Evolutionary conservation across 2,797 vertebrate genomes (phyloP), one percentile per base, ranked within the genome.

Genomic region (Percopsis omiscomaycus): DNA sequence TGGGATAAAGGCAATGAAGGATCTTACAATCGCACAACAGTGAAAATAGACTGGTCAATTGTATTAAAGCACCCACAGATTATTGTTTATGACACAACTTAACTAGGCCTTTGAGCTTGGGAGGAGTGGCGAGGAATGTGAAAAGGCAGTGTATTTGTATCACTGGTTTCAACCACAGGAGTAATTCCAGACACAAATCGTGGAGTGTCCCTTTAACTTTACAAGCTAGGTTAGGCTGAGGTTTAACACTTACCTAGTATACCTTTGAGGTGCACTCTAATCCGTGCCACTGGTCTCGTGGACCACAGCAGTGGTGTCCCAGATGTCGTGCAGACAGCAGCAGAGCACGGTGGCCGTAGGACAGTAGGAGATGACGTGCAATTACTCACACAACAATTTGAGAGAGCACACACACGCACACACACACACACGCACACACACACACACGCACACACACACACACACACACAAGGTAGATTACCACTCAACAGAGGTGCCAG

Each of bases 371-470:
- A 78, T 73, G 12, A 16, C 81, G 67, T 84, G 81, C 83, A 83
- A 88, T 84, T 74, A 82, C 75, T 81, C 67, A 71, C 69, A 67
- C 59, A 70, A 78, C 68, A 71, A 57, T 73, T 73, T 54, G 60
- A 22, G 6, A 5, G 8, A 1, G 5, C 5, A 6, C 1, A 59
- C 48, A 42, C n/a, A 37, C 44, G 69, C 50, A 51, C 44, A 58
- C 5, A 64, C 61, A 62, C 70, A 74, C 46, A 59, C n/a, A n/a
- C n/a, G n/a, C 42, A 45, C 4, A 45, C 53, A 13, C 30, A 8
- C 55, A 16, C 15, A 16, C 32, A 44, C 3, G 6, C 52, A 52
- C 57, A 59, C 48, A 42, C n/a, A 37, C 44, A 71, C 50, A 51
- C 44, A 58, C 5, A 64, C 61, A 62, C 70, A 74, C 46, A 59